A percentile compares a stretch with the other conserved stretches of the same genome.
Conservation (phyloP, 2,113 vertebrate species). For the Condylura cristata region DNA sequence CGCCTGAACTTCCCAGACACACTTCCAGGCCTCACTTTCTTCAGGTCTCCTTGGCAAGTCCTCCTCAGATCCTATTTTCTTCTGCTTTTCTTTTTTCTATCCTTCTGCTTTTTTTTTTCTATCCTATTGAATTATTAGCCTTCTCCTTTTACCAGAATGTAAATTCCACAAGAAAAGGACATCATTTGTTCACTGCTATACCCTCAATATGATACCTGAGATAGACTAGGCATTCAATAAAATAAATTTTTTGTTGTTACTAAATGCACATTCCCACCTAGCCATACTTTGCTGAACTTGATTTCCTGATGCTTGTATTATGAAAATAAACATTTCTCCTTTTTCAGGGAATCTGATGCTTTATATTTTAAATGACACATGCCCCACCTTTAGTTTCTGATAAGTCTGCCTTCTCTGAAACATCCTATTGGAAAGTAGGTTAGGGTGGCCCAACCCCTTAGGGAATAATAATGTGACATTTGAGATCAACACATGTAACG, state of each 20-base stretch:
- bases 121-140: neutral
- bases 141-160: neutral
- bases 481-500: neutral
- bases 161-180: neutral
- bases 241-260: neutral
- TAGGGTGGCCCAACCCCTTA: too few relatives aligned
- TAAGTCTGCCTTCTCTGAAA: neutral
- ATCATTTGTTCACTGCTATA: neutral
- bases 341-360: neutral
- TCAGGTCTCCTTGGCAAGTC: neutral
- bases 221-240: neutral
- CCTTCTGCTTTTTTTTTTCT: neutral
- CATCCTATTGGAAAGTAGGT: neutral
- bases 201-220: neutral
- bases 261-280: neutral
- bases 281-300: neutral
- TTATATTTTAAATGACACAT: neutral
- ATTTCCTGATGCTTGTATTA: constrained; percentile 32
- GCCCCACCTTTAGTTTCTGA: too few relatives aligned
- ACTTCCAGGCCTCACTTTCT: neutral
- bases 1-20: neutral
- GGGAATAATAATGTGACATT: neutral
- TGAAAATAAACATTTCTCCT: constrained; percentile 14
- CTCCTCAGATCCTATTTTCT: neutral
- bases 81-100: neutral